Percentiles rank a stretch among this genome's conserved stretches.
Evolutionary conservation across 2,797 vertebrate genomes (phyloP).

Genomic region (Tolypeutes matacus): DNA sequence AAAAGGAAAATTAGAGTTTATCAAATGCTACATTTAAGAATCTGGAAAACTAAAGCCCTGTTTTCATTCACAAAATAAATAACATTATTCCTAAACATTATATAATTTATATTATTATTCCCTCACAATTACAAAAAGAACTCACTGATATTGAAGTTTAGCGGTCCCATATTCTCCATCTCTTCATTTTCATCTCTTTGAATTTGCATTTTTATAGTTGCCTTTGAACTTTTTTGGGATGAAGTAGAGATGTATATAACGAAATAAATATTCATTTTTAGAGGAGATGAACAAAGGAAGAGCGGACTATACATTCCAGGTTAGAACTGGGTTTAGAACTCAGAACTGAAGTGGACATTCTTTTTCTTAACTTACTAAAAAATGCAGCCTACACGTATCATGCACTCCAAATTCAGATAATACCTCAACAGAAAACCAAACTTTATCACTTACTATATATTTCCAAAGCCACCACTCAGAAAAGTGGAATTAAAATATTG

Average conservation of each 20-base stretch:
- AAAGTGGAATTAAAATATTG: not conserved
- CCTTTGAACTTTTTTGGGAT: not conserved
- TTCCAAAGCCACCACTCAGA: not conserved
- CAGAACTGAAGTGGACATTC: not conserved
- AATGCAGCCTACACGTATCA: not conserved
- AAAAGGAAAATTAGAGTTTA: not conserved
- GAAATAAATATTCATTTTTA: constrained; percentile 23
- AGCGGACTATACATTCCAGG: not conserved
- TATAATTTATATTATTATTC: not conserved
- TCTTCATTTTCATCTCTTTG: not conserved
- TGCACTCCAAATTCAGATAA: not conserved
- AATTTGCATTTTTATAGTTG: not conserved
- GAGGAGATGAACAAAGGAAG: not conserved
- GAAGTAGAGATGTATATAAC: not conserved
- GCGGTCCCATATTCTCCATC: not conserved
- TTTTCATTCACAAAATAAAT: not conserved
- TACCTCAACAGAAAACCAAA: not conserved
- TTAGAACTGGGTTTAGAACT: not conserved
- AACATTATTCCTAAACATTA: not conserved
- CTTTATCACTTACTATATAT: constrained; percentile 18
- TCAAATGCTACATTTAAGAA: not conserved
- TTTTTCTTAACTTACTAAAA: constrained; percentile 4
- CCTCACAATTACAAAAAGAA: not conserved
- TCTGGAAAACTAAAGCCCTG: not conserved
- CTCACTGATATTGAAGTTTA: not conserved